Percentiles rank a stretch among this genome's conserved stretches.
phyloP scores from a whole-genome alignment of 2,888 invertebrate genomes.

The Tinea semifulvella region DNA sequence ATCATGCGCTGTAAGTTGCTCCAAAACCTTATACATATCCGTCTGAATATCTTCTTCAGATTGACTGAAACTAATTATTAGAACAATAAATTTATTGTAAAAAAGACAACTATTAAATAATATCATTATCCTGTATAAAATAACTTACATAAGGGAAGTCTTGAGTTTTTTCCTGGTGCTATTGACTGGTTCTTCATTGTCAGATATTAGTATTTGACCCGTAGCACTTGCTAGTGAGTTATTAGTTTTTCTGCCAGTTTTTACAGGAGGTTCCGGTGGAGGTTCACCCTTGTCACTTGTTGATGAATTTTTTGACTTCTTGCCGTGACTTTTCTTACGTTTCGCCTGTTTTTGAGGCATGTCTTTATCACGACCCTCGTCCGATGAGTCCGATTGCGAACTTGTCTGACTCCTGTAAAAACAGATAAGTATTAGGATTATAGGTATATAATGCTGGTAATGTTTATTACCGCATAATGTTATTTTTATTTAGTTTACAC shows the following conservation, averaged over 20 bases:
- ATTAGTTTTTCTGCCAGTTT: slow-evolving; percentile 82
- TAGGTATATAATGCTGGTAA: too few species aligned
- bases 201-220: slow-evolving; percentile 81
- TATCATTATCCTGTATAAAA: slow-evolving; percentile 9
- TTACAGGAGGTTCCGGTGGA: slow-evolving; percentile 37
- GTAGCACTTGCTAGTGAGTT: slow-evolving; percentile 86
- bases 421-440: too few species aligned
- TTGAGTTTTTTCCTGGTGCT: slow-evolving; percentile 68
- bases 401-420: too few species aligned
- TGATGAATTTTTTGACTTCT: slow-evolving; percentile 48
- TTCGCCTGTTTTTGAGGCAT: slow-evolving; percentile 49
- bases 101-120: not conserved
- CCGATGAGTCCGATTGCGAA: too few species aligned
- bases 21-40: slow-evolving; percentile 91
- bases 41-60: slow-evolving; percentile 86
- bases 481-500: too few species aligned
- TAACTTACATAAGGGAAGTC: slow-evolving; percentile 73
- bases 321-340: slow-evolving; percentile 39
- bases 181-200: slow-evolving; percentile 49
- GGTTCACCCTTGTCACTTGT: slow-evolving; percentile 47
- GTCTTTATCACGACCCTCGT: too few species aligned
- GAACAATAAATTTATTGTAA: slow-evolving; percentile 1
- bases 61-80: slow-evolving; percentile 72
- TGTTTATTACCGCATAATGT: too few species aligned
- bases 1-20: slow-evolving; percentile 85